Conservation (phyloP, 2,113 vertebrate species). For the Phyllostomus discolor region DNA sequence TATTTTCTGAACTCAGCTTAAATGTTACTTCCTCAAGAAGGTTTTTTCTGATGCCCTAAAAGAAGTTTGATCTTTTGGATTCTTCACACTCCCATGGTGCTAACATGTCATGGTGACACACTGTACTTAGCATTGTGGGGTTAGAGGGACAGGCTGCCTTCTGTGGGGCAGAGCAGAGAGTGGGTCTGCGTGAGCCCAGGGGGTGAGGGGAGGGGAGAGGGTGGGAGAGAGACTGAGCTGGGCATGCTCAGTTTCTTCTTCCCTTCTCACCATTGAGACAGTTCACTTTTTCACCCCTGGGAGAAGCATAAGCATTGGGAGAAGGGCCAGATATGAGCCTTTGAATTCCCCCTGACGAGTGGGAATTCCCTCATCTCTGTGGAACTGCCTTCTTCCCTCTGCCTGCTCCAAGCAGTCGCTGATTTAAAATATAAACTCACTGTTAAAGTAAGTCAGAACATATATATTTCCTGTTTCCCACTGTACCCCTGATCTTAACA, state of each 20-base stretch:
- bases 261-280: background rate
- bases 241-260: background rate
- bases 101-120: background rate
- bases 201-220: rapidly evolving
- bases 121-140: background rate
- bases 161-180: background rate
- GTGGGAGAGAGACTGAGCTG: background rate
- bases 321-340: background rate
- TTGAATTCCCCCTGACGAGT: background rate
- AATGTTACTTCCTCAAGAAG: background rate
- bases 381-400: background rate
- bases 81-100: background rate
- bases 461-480: background rate
- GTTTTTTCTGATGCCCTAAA: background rate
- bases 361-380: background rate
- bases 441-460: background rate
- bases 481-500: background rate
- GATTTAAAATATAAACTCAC: constrained; percentile 19
- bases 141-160: background rate
- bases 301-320: background rate
- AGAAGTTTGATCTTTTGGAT: background rate
- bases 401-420: background rate
- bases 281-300: too few relatives aligned
- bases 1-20: background rate
- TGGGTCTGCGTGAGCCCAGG: background rate